A percentile compares a stretch with the other conserved stretches of the same genome.
Conservation (phyloP, 2,797 vertebrate species). For the Eulemur albifrons region DNA sequence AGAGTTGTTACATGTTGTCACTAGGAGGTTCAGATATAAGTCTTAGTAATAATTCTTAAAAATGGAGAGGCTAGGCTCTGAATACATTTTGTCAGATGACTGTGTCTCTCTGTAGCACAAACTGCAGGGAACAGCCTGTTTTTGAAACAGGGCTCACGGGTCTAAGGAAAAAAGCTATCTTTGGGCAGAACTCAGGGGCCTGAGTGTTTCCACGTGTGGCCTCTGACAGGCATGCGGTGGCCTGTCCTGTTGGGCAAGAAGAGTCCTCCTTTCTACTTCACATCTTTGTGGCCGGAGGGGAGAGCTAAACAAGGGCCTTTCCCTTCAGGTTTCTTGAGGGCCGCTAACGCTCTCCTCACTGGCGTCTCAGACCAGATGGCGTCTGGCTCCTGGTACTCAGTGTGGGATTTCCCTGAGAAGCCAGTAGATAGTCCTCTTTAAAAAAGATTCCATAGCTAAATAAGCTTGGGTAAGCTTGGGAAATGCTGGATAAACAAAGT, state of each 20-base stretch:
- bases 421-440: background rate
- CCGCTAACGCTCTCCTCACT: background rate
- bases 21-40: background rate
- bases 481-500: background rate
- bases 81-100: background rate
- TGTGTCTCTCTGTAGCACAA: background rate
- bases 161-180: background rate
- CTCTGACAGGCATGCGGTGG: accelerated
- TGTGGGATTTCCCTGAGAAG: background rate
- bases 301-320: background rate
- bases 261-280: background rate
- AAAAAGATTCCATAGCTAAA: background rate
- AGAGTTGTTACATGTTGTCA: background rate
- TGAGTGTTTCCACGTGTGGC: background rate
- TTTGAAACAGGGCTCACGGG: background rate
- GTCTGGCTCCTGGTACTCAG: background rate
- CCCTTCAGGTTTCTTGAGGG: background rate
- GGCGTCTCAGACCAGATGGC: background rate
- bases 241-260: background rate
- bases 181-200: background rate
- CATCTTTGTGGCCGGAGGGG: background rate
- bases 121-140: background rate
- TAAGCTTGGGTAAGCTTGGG: background rate
- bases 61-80: background rate
- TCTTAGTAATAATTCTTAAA: background rate